Evolutionary conservation across 2,797 vertebrate species (phyloP), one percentile per base, ranked within the genome.

Genomic region (Melanotaenia boesemani): DNA sequence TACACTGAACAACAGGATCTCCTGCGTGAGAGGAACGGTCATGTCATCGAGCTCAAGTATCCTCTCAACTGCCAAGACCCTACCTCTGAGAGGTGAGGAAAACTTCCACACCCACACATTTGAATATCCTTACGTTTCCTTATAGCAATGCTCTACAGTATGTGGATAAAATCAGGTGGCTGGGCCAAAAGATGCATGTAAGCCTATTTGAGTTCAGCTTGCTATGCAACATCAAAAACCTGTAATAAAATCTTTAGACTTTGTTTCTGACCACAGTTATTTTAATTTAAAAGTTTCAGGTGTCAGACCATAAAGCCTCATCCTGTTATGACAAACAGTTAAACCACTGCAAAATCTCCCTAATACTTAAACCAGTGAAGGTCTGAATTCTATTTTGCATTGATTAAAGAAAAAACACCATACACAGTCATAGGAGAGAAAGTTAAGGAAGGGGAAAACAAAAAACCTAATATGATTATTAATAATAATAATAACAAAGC

Each of bases 31-130:
- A 95, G 93, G 81, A 96, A 97, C 48, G 96, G 97, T 74, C 95
- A 95, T 2, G 90, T 96, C 62, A 97, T 97, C 9, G 96, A 97
- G 90, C 95, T 98, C 54, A 95, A 94, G 85, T 97, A 97, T 86
- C 97, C 96, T 0, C 96, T 97, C 75, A 96, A 97, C 92, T 97
- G 96, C 94, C 96, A 97, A 87, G 96, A 97, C 89, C 97, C 96
- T 63, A 96, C 95, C 7, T 95, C 95, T 0, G 96, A 97, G 86
- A 96, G 95, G 96, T 96, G 83, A 71, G 1, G 5, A 26, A 32
- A 12, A 67, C 56, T 16, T 30, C 7, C 63, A 50, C 71, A 62
- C 41, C 57, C 39, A 83, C 73, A 16, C 8, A 6, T 70, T 34
- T 66, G 63, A 50, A 73, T 12, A 30, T 20, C 3, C 8, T 36